phyloP scores from a whole-genome alignment of 2,888 invertebrate species.

The Orchesellides sinensis region DNA sequence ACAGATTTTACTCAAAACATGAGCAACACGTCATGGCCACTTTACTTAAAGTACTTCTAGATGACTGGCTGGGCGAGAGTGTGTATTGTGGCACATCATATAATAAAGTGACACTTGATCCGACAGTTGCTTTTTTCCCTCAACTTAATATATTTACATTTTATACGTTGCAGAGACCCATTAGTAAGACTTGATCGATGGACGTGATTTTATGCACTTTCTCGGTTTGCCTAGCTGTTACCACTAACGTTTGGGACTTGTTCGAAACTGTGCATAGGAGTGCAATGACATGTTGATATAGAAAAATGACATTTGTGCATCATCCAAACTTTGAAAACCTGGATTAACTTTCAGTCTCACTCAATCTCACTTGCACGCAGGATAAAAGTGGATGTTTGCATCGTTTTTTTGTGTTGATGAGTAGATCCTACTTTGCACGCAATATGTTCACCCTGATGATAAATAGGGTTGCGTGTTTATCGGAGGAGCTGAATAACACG shows the following conservation, averaged over 20 bases:
- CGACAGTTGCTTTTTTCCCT: neutral
- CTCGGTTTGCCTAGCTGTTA: neutral
- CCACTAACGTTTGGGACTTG: neutral
- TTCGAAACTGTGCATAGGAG: conserved; percentile 14
- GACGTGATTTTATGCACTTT: conserved; percentile 7
- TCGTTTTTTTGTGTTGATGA: too few relatives aligned
- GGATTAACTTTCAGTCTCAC: conserved; percentile 25
- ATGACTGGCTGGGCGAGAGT: conserved; percentile 58
- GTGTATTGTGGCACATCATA: conserved; percentile 55
- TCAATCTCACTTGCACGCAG: too few relatives aligned
- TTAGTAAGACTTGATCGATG: conserved; percentile 37
- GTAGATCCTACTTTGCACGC: too few relatives aligned
- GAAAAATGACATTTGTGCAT: conserved; percentile 46
- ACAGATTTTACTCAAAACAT: conserved; percentile 7
- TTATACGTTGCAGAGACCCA: too few relatives aligned
- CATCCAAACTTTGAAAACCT: conserved; percentile 14
- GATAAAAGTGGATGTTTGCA: too few relatives aligned
- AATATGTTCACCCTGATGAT: conserved; percentile 39
- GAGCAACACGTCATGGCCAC: conserved; percentile 46
- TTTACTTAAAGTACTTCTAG: conserved; percentile 53
- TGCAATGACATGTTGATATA: conserved; percentile 45
- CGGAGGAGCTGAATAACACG: neutral
- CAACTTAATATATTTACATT: neutral
- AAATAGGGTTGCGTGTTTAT: conserved; percentile 10
- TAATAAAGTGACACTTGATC: conserved; percentile 62